Percentiles rank a stretch among this genome's conserved stretches.
Conservation (phyloP, 2,888 invertebrate genomes). For the Drosophila paramelanica region DNA sequence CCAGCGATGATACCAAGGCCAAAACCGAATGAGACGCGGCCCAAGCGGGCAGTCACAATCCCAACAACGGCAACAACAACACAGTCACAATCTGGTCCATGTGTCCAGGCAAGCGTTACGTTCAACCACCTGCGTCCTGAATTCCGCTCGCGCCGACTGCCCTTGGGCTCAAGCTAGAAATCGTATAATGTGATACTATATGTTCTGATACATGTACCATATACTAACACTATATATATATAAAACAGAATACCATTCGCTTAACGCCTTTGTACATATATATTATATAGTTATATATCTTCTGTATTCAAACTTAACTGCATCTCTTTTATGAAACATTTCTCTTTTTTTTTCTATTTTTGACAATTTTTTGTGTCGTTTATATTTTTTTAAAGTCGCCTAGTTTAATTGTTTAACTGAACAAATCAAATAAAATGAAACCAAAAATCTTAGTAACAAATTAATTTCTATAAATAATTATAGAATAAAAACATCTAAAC, state of each 20-base stretch:
- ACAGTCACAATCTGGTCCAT: constrained; percentile 60
- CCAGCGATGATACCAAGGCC: constrained; percentile 56
- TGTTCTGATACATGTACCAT: constrained; percentile 31
- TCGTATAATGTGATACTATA: constrained; percentile 57
- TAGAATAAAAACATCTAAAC: too few species aligned
- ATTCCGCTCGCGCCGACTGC: neutral
- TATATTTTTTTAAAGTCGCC: constrained; percentile 7
- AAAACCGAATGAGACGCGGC: constrained; percentile 62
- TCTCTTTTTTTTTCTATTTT: neutral
- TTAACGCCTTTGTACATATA: constrained; percentile 15
- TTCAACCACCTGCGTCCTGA: neutral
- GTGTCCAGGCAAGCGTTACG: constrained; percentile 43
- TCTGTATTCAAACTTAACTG: constrained; percentile 31
- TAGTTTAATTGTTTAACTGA: constrained; percentile 34
- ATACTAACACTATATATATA: constrained; percentile 12
- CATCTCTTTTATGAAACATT: constrained; percentile 5
- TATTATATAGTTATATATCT: constrained; percentile 15
- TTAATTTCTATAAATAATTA: too few species aligned
- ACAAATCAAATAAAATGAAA: constrained; percentile 42
- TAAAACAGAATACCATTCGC: neutral
- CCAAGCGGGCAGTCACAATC: constrained; percentile 10
- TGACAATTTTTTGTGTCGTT: constrained; percentile 2
- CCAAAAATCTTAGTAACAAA: constrained; percentile 19
- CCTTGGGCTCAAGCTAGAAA: constrained; percentile 21
- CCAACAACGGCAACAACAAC: constrained; percentile 11